These are phyloP conservation scores for Bursaphelenchus okinawaensis DNA, from an alignment of 2,888 invertebrate genomes.

Conservation along the genomic window DNA sequence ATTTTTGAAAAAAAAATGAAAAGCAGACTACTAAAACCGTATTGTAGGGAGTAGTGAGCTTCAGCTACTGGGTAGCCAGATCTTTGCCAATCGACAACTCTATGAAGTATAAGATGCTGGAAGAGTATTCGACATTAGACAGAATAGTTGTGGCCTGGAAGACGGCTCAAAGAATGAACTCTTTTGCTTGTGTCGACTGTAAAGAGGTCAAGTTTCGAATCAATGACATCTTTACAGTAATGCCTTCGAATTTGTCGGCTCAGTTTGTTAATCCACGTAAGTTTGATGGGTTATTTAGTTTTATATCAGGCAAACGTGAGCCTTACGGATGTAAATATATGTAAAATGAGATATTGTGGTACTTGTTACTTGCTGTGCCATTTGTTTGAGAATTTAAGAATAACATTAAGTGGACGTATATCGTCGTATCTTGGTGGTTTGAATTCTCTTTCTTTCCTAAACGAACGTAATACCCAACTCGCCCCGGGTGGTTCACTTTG, in stretches of 20 bases:
- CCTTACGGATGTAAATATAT: no score
- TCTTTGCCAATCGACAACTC: not conserved
- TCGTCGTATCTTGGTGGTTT: no score
- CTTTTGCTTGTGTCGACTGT: not conserved
- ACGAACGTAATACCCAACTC: no score
- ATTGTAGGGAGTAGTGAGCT: not conserved
- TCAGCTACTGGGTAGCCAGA: not conserved
- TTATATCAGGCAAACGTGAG: no score
- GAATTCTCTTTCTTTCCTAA: no score
- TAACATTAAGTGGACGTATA: no score
- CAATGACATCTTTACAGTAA: not conserved
- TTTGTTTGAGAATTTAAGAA: no score
- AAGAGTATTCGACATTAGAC: not conserved
- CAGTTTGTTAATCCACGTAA: not conserved
- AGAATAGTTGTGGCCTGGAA: not conserved
- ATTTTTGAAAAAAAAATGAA: no score
- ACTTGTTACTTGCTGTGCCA: no score
- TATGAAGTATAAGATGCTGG: not conserved
- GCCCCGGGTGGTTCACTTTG: no score
- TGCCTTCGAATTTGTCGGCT: not conserved
- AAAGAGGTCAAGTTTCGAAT: not conserved
- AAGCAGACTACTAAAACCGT: no score
- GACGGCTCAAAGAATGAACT: not conserved
- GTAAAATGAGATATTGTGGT: no score
- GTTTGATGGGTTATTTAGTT: not conserved